Percentiles rank a stretch among this genome's conserved stretches.
These are phyloP conservation scores for Calephelis perditalis DNA, from an alignment of 2,888 invertebrate species.

Conservation along the genomic window DNA sequence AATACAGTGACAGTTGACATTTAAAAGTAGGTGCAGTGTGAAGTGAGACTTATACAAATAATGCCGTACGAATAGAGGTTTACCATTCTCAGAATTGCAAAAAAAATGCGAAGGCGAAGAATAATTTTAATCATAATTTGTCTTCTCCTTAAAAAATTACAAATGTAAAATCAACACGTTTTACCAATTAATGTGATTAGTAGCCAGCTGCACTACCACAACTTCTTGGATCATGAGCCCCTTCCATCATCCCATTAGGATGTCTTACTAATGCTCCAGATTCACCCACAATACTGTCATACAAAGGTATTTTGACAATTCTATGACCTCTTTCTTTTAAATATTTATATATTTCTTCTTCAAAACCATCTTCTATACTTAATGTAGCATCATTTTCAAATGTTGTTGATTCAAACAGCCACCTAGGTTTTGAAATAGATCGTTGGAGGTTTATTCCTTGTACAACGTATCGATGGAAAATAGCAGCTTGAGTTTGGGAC, in stretches of 20 bases:
- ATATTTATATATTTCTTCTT: constrained; percentile 45
- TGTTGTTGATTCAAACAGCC: constrained; percentile 50
- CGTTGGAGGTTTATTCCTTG: constrained; percentile 51
- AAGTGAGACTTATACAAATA: too few relatives aligned
- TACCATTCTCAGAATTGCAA: too few relatives aligned
- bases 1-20: too few relatives aligned
- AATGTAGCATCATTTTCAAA: constrained; percentile 39
- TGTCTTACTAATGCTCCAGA: constrained; percentile 61
- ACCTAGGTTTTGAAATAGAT: constrained; percentile 52
- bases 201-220: constrained; percentile 62
- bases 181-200: constrained; percentile 31
- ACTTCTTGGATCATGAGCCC: constrained; percentile 59
- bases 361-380: constrained; percentile 53
- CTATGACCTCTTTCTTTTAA: constrained; percentile 52
- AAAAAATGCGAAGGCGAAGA: too few relatives aligned
- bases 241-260: constrained; percentile 54
- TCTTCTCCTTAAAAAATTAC: too few relatives aligned
- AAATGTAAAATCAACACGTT: too few relatives aligned
- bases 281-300: constrained; percentile 47
- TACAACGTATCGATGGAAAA: constrained; percentile 64
- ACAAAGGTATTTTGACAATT: constrained; percentile 42
- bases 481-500: constrained; percentile 61
- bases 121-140: too few relatives aligned
- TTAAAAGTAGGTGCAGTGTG: too few relatives aligned
- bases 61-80: too few relatives aligned